Evolutionary conservation across 2,888 invertebrate genomes (phyloP).

Genomic region (Ochropleura leucogaster): DNA sequence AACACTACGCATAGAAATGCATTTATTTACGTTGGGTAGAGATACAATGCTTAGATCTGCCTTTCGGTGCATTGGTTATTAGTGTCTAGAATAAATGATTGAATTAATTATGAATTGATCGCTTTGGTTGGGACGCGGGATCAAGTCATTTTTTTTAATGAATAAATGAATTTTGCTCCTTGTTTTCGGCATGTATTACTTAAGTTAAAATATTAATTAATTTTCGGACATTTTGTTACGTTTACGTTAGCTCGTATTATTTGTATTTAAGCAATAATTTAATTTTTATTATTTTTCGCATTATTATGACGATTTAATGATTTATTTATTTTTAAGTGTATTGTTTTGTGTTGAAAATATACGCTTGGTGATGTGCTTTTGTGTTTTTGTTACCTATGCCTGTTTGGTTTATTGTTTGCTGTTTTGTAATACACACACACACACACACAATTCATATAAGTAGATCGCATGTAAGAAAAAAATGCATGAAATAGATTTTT

Average conservation of each 20-base stretch:
- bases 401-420: constrained; percentile 16
- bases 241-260: constrained; percentile 59
- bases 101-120: neutral
- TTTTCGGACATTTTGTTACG: constrained; percentile 38
- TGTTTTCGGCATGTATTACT: neutral
- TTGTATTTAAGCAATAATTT: constrained; percentile 60
- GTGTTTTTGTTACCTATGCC: constrained; percentile 73
- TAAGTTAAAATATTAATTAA: constrained; percentile 3
- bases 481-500: neutral
- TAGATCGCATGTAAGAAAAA: constrained; percentile 5
- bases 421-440: neutral
- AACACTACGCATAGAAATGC: too few species aligned
- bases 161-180: neutral
- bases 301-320: constrained; percentile 64
- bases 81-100: neutral
- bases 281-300: constrained; percentile 49
- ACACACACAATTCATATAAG: neutral
- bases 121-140: neutral
- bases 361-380: constrained; percentile 85
- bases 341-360: constrained; percentile 86
- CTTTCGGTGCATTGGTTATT: too few species aligned
- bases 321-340: constrained; percentile 86
- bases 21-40: too few species aligned
- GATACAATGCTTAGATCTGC: too few species aligned
- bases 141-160: neutral